Evolutionary conservation across 2,113 vertebrate genomes (phyloP).

Genomic region (Hippoglossus stenolepis): DNA sequence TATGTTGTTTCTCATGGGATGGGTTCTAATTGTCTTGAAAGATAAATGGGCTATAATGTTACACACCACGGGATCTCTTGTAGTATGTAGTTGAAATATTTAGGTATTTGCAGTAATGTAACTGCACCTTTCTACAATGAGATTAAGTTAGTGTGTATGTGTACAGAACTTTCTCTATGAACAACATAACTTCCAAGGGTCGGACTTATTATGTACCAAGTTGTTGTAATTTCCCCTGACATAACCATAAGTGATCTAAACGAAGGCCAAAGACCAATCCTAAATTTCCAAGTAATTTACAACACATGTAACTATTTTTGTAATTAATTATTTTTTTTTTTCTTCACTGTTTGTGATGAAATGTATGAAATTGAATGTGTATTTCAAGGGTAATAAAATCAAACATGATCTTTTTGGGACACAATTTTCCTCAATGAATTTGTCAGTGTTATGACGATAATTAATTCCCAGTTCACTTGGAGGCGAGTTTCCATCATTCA

Average conservation of each 20-base stretch:
- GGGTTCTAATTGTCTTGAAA: conserved; percentile 55
- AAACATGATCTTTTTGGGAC: conserved; percentile 11
- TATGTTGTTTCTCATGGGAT: conserved; percentile 64
- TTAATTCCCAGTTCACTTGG: no score
- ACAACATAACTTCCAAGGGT: conserved; percentile 7
- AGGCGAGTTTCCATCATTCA: no score
- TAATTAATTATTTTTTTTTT: conserved; percentile 14
- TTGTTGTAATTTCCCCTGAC: conserved; percentile 17
- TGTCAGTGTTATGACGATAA: background rate
- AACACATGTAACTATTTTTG: conserved; percentile 31
- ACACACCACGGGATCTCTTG: conserved; percentile 30
- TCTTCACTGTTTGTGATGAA: conserved; percentile 16
- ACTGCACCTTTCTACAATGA: conserved; percentile 34
- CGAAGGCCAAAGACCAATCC: conserved; percentile 54
- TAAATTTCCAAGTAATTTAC: conserved; percentile 25
- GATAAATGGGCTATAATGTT: conserved; percentile 50
- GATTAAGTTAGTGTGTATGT: background rate
- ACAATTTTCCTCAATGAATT: background rate
- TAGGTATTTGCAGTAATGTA: conserved; percentile 39
- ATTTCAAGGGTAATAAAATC: conserved; percentile 19
- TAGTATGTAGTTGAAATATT: conserved; percentile 41
- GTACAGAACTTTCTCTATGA: conserved; percentile 16
- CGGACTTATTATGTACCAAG: conserved; percentile 2
- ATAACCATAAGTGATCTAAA: conserved; percentile 33
- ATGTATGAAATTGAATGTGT: conserved; percentile 1